Percentiles rank a stretch among this genome's conserved stretches.
These are phyloP conservation scores for Patella vulgata DNA, from an alignment of 1,140 invertebrate species.

Conservation along the genomic window DNA sequence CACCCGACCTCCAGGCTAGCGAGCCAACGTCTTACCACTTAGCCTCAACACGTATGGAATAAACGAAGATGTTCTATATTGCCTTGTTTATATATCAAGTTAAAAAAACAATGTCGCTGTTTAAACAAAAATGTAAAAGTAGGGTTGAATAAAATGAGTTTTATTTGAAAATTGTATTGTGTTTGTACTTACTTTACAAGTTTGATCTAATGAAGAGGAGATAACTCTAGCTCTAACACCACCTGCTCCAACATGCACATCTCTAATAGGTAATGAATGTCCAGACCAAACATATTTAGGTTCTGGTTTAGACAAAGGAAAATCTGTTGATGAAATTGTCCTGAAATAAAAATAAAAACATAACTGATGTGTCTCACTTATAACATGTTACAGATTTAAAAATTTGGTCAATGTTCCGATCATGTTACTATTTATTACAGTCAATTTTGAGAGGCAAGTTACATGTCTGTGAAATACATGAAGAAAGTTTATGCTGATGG, in stretches of 20 bases:
- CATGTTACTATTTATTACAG: neutral
- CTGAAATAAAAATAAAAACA: constrained; percentile 14
- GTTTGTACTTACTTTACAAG: constrained; percentile 74
- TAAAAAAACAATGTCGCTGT: no score
- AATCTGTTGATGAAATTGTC: constrained; percentile 21
- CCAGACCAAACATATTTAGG: constrained; percentile 44
- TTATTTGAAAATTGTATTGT: neutral
- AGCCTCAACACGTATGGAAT: no score
- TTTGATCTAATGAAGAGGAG: constrained; percentile 83
- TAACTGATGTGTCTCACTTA: neutral
- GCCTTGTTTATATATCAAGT: no score
- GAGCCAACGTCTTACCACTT: no score
- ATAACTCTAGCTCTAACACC: constrained; percentile 76
- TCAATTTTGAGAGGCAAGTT: neutral
- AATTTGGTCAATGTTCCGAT: constrained; percentile 12
- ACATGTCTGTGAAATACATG: neutral
- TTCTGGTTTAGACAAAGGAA: constrained; percentile 13
- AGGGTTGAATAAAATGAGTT: no score
- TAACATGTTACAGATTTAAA: no score
- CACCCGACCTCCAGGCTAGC: no score
- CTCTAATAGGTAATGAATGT: constrained; percentile 77
- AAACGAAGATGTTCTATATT: no score
- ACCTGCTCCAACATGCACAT: constrained; percentile 72
- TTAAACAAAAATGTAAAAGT: no score
- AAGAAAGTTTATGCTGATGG: no score